Evolutionary conservation across 2,113 vertebrate species (phyloP), one percentile per base, ranked within the genome.

Genomic region (Microcebus lehilahytsara): DNA sequence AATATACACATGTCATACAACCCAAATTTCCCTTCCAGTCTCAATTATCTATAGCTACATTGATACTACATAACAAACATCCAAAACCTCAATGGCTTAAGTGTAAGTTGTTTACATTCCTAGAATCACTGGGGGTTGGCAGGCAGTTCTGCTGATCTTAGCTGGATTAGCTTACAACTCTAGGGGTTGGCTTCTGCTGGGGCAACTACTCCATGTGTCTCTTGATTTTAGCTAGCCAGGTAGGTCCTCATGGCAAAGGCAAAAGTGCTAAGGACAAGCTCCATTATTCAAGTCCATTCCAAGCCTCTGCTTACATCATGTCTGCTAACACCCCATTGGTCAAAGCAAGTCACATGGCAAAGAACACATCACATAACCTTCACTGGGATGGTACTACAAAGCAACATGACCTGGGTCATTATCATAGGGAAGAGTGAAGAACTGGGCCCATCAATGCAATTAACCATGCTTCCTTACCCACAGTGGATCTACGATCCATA

Each of bases 211-310:
- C 42, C 71, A 25, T 1, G 17, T 81, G 64, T 62, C 64, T 79
- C 42, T 71, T 42, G 8, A 53, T 92, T 93, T 84, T 42, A 86
- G 60, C 46, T 84, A 85, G 85, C 85, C 56, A 92, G 81, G 42
- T 80, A 91, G 32, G 67, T 69, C 77, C 78, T 84, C 71, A 72
- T 77, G 66, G 42, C 71, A 92, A 96, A 94, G 71, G 42, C 64
- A 84, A 88, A 90, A 60, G 51, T 80, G 42, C 30, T 83, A 91
- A 95, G 32, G 89, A 84, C 42, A 84, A 87, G 42, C 37, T 56
- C 51, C 64, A 93, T 42, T 72, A 62, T 95, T 94, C 85, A 88
- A 87, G 49, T 67, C 25, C 37, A 42, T 94, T 79, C 34, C 32
- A 80, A 23, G n/a, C 32, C 75, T 84, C 72, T 23, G n/a, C 66